phyloP scores from a whole-genome alignment of 30 jellyfish, hydroid and myxozoan species.

The Catostylus mosaicus region DNA sequence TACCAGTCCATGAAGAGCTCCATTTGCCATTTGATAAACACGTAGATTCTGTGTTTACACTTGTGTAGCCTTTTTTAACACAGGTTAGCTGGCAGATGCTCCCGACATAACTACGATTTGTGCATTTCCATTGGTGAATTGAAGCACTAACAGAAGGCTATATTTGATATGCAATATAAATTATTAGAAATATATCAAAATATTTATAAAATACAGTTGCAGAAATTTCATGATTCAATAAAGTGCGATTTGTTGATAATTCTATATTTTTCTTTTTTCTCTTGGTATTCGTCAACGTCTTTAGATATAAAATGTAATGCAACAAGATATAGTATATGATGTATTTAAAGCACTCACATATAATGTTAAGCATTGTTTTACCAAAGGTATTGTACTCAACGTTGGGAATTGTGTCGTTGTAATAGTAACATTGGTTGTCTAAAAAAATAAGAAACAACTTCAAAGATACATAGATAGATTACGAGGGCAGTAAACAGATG shows the following conservation, averaged over 20 bases:
- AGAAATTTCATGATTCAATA: background rate
- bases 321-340: no score
- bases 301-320: no score
- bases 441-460: background rate
- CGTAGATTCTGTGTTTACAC: slow-evolving; percentile 11
- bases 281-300: no score
- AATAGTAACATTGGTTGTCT: background rate
- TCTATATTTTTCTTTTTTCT: no score
- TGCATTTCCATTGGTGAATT: slow-evolving; percentile 42
- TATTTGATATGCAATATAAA: background rate
- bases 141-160: background rate
- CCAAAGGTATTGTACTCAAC: background rate
- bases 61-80: slow-evolving; percentile 3
- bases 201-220: background rate
- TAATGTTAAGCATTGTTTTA: background rate
- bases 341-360: background rate
- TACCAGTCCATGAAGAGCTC: slow-evolving; percentile 59
- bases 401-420: slow-evolving; percentile 7
- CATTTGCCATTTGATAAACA: slow-evolving; percentile 45
- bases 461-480: background rate
- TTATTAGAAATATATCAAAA: background rate
- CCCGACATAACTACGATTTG: slow-evolving; percentile 20
- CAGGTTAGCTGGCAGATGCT: slow-evolving; percentile 49
- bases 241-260: background rate
- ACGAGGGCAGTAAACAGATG: background rate